Base-by-base conservation (phyloP, 2,797 vertebrate species). In the Nothura maculosa region DNA sequence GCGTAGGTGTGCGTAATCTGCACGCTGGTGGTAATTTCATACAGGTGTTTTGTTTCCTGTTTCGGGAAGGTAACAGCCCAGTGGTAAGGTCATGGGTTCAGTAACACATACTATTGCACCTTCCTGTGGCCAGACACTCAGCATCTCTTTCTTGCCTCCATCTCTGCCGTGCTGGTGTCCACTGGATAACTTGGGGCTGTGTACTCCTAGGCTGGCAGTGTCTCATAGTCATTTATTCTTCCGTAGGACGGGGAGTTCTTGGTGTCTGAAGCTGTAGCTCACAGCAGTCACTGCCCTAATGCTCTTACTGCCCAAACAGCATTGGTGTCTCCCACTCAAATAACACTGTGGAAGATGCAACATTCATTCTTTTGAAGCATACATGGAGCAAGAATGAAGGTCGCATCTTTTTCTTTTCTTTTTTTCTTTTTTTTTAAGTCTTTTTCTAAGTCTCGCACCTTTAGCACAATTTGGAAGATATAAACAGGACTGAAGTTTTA, bases 21-120 rank as follows among this genome's bases (percentile, higher is more conserved):
- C 57, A 47, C 47, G 30, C 32, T 57, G 79, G 12, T 38, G 48
- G 17, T 48, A 2, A 77, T 68, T 85, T 87, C 81, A 42, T 70
- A 4, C 42, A 22, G 34, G 38, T 66, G 20, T 61, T 77, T 4
- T 14, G 40, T 36, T 45, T 72, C 12, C 72, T 85, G 20, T 68
- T 68, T 58, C 21, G 28, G 70, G n/a, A 85, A 74, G 47, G 67
- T 38, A 87, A 6, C 21, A 34, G 40, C 36, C 21, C 2, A 0
- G 22, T n/a, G 32, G 8, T 0, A 1, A 50, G 47, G 38, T 30
- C 11, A 0, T 36, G 28, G 38, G 18, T 55, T 34, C 50, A n/a
- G 52, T 34, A 28, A 28, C 57, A 54, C 1, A 0, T 55, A 28
- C 45, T 68, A 0, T 69, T 27, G 14, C 40, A 67, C 74, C 81